Base-by-base conservation (phyloP, 2,797 vertebrate genomes). In the Eleutherodactylus coqui region DNA sequence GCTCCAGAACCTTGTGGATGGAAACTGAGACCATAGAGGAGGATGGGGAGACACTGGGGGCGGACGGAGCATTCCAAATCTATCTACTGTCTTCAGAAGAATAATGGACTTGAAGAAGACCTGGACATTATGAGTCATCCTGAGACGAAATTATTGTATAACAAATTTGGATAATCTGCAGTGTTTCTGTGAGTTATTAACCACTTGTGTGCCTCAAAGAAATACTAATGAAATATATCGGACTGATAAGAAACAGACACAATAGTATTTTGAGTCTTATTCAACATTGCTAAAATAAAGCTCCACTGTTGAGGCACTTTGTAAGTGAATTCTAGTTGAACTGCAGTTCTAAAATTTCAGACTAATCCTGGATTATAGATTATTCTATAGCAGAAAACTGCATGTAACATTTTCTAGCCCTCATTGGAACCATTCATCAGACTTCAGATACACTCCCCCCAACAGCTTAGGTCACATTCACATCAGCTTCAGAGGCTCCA, bases 11-110 rank as follows among this genome's bases (percentile, higher is more conserved):
- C 45, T 75, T 84, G 70, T 36, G 78, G 86, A 87, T 85, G 86
- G 82, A 87, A 87, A 87, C 55, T 84, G 36, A 87, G 81, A 80
- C 85, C 69, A 64, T 75, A 75, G 70, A 80, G 41, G 41, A 72
- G 86, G 86, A 84, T 47, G 55, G 76, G 69, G 73, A 87, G 82
- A 87, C 82, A 58, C 53, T 67, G 77, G 36, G 60, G 85, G 79
- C 27, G 73, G 72, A 70, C 43, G 27, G 53, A 60, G 73, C 83
- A 80, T 80, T 84, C 76, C 67, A 80, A 84, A 87, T 84, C 55
- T 84, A 69, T 87, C 82, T 84, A 43, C 45, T 80, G 69, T 81
- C 86, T 84, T 49, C 17, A 70, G 58, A 81, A 75, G 36, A 87
- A 75, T 85, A 80, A 84, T 87, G 78, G 55, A 79, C 51, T 84